These are phyloP conservation scores for Drosophila sucinea DNA, from an alignment of 1,140 invertebrate species.

Conservation along the genomic window DNA sequence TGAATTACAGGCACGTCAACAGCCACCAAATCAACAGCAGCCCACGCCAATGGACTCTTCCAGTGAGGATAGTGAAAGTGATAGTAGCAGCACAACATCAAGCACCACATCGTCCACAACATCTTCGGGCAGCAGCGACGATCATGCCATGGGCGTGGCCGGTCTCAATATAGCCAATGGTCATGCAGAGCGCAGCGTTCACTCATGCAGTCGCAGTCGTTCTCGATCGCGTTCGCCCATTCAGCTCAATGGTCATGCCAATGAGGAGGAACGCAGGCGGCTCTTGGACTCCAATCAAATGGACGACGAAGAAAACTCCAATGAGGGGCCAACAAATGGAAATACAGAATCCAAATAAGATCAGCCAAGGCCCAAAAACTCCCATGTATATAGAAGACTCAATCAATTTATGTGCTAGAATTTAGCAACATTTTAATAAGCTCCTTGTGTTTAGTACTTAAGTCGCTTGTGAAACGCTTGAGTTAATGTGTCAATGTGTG, in stretches of 20 bases:
- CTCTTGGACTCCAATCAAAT: slow-evolving; percentile 58
- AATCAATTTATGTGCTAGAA: slow-evolving; percentile 37
- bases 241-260: slow-evolving; percentile 57
- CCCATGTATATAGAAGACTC: slow-evolving; percentile 55
- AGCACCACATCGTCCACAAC: slow-evolving; percentile 69
- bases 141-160: slow-evolving; percentile 66
- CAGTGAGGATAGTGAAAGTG: slow-evolving; percentile 81
- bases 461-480: slow-evolving; percentile 28
- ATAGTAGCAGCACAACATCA: slow-evolving; percentile 77
- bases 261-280: slow-evolving; percentile 56
- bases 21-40: slow-evolving; percentile 47
- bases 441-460: slow-evolving; percentile 43
- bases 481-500: neutral
- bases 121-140: slow-evolving; percentile 63
- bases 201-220: slow-evolving; percentile 44
- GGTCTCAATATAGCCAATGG: slow-evolving; percentile 68
- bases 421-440: slow-evolving; percentile 25
- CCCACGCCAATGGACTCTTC: slow-evolving; percentile 79
- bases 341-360: slow-evolving; percentile 40
- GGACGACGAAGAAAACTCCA: slow-evolving; percentile 70
- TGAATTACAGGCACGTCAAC: slow-evolving; percentile 65
- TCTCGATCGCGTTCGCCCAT: slow-evolving; percentile 54
- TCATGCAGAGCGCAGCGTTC: slow-evolving; percentile 51
- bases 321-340: slow-evolving; percentile 44
- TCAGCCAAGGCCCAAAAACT: too few relatives aligned